Evolutionary conservation across 1,140 invertebrate genomes (phyloP), one percentile per base, ranked within the genome.

Genomic region (Catajapyx aquilonaris): DNA sequence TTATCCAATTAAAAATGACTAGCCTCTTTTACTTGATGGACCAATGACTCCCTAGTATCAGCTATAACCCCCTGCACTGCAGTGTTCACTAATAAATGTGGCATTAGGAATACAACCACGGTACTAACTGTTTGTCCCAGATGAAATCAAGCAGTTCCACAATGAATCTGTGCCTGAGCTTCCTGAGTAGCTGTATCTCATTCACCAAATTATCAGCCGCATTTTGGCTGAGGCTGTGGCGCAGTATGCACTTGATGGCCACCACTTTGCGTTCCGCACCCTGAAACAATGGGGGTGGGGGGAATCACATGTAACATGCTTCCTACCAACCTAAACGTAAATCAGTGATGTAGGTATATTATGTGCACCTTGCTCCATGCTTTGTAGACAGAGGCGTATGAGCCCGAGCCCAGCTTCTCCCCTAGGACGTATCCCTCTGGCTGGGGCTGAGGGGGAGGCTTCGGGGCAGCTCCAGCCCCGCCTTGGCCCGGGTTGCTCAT

Each of bases 361-460:
- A 39, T n/a, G 19, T 30, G 20, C 62, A 83, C 81, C 65, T 81
- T 81, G 51, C 69, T 73, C 39, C 70, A 71, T 5, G 79, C 84
- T 62, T 84, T 84, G 50, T 81, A 87, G 0, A 90, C 85, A 1
- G 70, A 75, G 0, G 83, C 75, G 57, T 84, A 88, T 42, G 77
- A 81, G n/a, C 85, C 85, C n/a, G 65, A 64, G 3, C 84, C 84
- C 9, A 88, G 64, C 59, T 76, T 84, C 48, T 83, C 76, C 5
- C 71, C 57, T 38, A 78, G 57, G 11, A 69, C 61, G 50, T 75
- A 80, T 39, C 73, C 73, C 30, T 66, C 71, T 32, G 76, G 59
- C 15, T 61, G 66, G 13, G 72, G 70, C 33, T 28, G 23, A 28
- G 23, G 23, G n/a, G n/a, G n/a, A n/a, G n/a, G n/a, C n/a, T n/a